A percentile compares a stretch with the other conserved stretches of the same genome.
phyloP scores from a whole-genome alignment of 2,113 vertebrate species.

The Donacobius atricapilla region DNA sequence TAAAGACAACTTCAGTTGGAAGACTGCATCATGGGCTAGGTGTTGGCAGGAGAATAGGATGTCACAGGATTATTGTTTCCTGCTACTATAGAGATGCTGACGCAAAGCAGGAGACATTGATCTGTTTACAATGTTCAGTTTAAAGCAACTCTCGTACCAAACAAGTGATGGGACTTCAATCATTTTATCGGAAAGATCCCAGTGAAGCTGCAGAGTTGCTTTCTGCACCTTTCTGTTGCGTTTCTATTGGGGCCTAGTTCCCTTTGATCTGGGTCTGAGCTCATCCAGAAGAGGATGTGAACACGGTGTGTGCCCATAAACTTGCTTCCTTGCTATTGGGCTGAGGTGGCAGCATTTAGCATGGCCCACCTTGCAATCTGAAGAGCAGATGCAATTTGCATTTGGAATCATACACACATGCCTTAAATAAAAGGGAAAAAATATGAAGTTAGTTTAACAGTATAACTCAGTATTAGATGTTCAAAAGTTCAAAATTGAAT shows the following conservation, averaged over 20 bases:
- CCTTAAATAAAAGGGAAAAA: not conserved
- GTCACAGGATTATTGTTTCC: not conserved
- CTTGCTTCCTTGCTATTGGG: not conserved
- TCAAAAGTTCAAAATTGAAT: not conserved
- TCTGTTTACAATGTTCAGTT: not conserved
- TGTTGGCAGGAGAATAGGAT: not conserved
- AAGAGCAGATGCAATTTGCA: not conserved
- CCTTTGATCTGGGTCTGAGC: not conserved
- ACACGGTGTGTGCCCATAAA: not conserved
- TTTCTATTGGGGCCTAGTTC: not conserved
- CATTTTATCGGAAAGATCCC: not conserved
- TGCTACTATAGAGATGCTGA: constrained; percentile 16
- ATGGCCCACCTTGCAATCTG: not conserved
- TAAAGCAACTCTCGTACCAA: not conserved
- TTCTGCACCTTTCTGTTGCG: not conserved
- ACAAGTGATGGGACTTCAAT: not conserved
- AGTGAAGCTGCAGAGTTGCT: not conserved
- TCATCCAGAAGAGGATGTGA: not conserved
- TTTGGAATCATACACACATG: not conserved
- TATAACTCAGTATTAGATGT: not conserved
- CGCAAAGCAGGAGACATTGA: not conserved
- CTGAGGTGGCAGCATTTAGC: not conserved
- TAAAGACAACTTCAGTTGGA: not conserved
- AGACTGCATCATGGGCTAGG: not conserved
- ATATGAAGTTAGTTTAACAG: not conserved